phyloP scores from a whole-genome alignment of 1,140 invertebrate species.

The Ips nitidus region DNA sequence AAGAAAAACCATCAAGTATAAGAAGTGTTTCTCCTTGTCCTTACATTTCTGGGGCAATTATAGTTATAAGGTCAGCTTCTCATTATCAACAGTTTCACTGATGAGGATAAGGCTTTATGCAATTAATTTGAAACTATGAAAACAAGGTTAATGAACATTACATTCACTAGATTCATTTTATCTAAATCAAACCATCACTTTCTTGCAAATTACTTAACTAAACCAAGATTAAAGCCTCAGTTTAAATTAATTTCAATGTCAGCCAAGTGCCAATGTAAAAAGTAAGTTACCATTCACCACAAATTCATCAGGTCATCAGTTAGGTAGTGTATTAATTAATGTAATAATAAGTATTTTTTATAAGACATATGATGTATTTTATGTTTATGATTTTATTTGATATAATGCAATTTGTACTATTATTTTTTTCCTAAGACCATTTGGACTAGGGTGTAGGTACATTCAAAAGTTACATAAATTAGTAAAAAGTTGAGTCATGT shows the following conservation, averaged over 20 bases:
- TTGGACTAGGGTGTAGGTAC: too few relatives aligned
- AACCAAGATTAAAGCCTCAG: too few relatives aligned
- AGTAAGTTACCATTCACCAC: too few relatives aligned
- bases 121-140: background rate
- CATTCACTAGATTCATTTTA: background rate
- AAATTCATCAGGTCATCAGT: too few relatives aligned
- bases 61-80: background rate
- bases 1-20: background rate
- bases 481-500: too few relatives aligned
- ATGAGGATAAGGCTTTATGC: background rate
- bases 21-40: constrained; percentile 8
- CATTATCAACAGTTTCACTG: background rate
- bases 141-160: background rate
- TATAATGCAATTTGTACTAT: background rate
- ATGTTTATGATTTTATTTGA: background rate
- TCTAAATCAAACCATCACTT: background rate
- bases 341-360: too few relatives aligned
- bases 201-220: background rate
- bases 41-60: constrained; percentile 10
- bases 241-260: too few relatives aligned
- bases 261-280: too few relatives aligned
- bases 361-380: too few relatives aligned
- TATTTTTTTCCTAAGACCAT: too few relatives aligned
- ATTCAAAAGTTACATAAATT: too few relatives aligned
- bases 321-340: too few relatives aligned